Evolutionary conservation across 2,113 vertebrate genomes (phyloP), one percentile per base, ranked within the genome.

Genomic region (Eurypyga helias): DNA sequence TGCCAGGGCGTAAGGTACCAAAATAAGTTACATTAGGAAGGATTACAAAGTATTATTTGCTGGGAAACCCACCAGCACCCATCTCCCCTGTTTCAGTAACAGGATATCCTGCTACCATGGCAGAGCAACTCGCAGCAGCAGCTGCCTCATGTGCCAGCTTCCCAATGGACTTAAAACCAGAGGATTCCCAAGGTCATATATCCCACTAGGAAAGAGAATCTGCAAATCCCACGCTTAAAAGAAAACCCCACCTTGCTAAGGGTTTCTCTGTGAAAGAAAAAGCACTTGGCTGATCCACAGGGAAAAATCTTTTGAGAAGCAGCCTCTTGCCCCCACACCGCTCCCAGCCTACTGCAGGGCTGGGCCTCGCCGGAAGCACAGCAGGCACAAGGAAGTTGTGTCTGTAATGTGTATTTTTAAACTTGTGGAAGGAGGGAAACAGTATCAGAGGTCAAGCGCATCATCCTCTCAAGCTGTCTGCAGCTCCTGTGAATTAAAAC

Each of bases 351-450:
- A 43, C 83, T 28, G n/a, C 60, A 49, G 61, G 45, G 66, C 60
- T 0, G 0, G 38, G 73, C 62, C n/a, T 36, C 21, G 3, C 33
- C 3, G 0, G 67, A 54, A 88, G 38, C 41, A 61, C 24, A 28
- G 3, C 12, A 4, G 31, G 51, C 76, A 75, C 48, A 36, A 48
- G 72, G 86, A 82, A 81, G 45, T 31, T 1, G 4, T 11, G 33
- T 12, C 38, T 54, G 11, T 28, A 46, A 69, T 2, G 4, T 1
- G 1, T 13, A 7, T 61, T 78, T 92, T 87, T 67, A 87, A 87
- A 79, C 6, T 11, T 52, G n/a, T 3, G n/a, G 23, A 11, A 77
- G 76, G 75, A 9, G 4, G 78, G 49, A 93, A 67, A 86, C 0
- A 1, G 25, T 21, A 57, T 46, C n/a, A 36, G 49, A 76, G n/a